Evolutionary conservation across 2,797 vertebrate genomes (phyloP), one percentile per base, ranked within the genome.

Genomic region (Sebastes paucispinis): DNA sequence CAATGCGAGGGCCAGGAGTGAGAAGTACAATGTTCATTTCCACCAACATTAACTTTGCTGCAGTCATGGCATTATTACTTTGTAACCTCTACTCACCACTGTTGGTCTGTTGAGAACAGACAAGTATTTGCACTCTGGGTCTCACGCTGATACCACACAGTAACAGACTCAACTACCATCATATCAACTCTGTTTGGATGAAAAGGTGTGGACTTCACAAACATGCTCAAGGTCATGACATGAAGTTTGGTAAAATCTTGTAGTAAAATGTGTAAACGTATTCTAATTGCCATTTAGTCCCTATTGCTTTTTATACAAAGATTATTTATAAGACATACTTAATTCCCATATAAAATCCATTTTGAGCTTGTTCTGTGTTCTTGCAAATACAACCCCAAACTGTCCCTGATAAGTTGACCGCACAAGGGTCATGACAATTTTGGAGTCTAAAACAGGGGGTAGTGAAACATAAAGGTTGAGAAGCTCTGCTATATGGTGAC

Each of bases 91-190:
- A 20, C 32, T 57, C 3, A 25, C 27, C 7, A 2, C 22, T 18
- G 20, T 27, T 12, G 11, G 34, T 36, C 34, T 36, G 34, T 29
- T 72, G 24, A 32, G 31, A 36, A 39, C 73, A 67, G 27, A 64
- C 5, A 25, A 18, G 29, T 18, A 9, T 58, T 25, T 9, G 3
- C 52, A 25, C 11, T 13, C 7, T n/a, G 47, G 50, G 29, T 54
- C 70, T 69, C 67, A 68, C 1, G 20, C 63, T 79, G 79, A 87
- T 76, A 76, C 43, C 14, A 67, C 22, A 4, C 16, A 69, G 8
- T 1, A 7, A 65, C 14, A 71, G 71, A 69, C 39, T 57, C 67
- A 69, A 69, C 66, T 29, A 10, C 18, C 25, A 22, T 29, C 34
- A 7, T 1, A 8, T 9, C 63, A 2, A 12, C 29, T 29, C 12